Evolutionary conservation across 2,797 vertebrate genomes (phyloP).

Genomic region (Tangara arthus): DNA sequence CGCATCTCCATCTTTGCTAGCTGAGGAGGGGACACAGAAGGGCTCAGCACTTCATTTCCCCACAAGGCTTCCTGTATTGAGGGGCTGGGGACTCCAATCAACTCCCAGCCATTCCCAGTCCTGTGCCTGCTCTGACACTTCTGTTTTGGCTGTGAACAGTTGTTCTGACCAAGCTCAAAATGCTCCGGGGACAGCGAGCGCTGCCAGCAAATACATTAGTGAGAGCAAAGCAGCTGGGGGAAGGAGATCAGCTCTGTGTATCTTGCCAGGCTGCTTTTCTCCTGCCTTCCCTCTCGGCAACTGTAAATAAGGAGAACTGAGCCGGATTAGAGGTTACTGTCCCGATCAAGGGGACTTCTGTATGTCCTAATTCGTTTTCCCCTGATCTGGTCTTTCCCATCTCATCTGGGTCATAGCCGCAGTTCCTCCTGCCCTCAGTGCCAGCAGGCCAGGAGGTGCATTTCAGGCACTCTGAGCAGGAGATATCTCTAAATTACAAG

Average conservation of each 20-base stretch:
- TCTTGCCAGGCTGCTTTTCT: constrained; percentile 63
- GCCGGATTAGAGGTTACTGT: constrained; percentile 32
- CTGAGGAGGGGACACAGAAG: neutral
- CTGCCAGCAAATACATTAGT: constrained; percentile 66
- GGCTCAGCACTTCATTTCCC: neutral
- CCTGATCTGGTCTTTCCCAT: neutral
- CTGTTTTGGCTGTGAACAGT: constrained; percentile 39
- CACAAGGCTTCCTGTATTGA: fast-evolving
- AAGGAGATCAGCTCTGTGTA: constrained; percentile 21
- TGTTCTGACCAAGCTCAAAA: neutral
- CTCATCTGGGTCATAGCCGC: neutral
- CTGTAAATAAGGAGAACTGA: constrained; percentile 51
- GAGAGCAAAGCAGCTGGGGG: constrained; percentile 34
- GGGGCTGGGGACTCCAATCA: neutral
- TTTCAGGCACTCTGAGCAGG: neutral
- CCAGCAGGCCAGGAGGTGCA: neutral
- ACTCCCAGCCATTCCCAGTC: neutral
- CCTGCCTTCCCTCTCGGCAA: neutral
- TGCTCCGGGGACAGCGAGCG: neutral
- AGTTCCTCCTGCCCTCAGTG: neutral
- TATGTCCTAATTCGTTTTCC: neutral
- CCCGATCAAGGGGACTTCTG: constrained; percentile 1
- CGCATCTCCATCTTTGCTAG: neutral
- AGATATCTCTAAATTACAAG: neutral
- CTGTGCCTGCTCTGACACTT: neutral